Evolutionary conservation across 2,797 vertebrate genomes (phyloP).

Genomic region (Vultur gryphus): DNA sequence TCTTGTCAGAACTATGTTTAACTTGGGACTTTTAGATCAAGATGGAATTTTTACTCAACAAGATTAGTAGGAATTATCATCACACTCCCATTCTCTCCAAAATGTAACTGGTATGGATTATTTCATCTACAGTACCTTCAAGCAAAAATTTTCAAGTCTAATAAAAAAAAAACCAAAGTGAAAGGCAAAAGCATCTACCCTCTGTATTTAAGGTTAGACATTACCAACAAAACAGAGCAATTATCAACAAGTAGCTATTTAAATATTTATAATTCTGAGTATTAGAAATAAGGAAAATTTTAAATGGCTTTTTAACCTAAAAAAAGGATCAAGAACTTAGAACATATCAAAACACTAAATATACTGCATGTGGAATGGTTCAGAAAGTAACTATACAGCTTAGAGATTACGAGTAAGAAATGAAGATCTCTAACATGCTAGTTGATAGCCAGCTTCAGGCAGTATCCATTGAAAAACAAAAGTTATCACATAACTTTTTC

Average conservation of each 20-base stretch:
- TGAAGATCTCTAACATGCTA: background rate
- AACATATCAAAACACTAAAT: background rate
- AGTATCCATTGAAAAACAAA: background rate
- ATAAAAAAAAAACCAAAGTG: background rate
- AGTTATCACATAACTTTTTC: background rate
- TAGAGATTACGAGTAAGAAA: background rate
- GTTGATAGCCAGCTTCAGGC: background rate
- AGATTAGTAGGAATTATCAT: background rate
- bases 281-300: background rate
- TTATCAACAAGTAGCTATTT: background rate
- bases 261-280: background rate
- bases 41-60: background rate
- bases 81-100: background rate
- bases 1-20: background rate
- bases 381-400: background rate
- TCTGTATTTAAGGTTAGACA: background rate
- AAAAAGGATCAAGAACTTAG: background rate
- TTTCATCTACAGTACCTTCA: background rate
- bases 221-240: background rate
- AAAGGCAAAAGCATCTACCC: background rate
- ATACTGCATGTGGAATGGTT: background rate
- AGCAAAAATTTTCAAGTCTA: background rate
- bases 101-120: background rate
- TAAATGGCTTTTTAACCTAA: background rate
- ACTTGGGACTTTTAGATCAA: background rate